These are phyloP conservation scores for Protosalanx chinensis DNA, from an alignment of 2,797 vertebrate species.

Conservation along the genomic window DNA sequence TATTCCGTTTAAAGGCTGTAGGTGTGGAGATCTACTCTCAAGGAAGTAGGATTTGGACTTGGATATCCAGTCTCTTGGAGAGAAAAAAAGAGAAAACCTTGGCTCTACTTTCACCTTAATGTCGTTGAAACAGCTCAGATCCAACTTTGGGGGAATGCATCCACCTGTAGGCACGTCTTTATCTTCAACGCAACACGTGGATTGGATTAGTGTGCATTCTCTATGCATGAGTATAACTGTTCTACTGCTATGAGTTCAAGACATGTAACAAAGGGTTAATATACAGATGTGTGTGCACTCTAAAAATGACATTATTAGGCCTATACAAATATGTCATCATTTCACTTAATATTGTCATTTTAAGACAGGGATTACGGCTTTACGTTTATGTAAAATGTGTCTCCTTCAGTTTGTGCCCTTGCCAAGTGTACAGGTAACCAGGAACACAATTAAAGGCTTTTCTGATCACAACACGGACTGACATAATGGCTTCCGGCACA, in stretches of 20 bases:
- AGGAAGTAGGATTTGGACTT: neutral
- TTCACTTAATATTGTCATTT: neutral
- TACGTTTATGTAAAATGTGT: neutral
- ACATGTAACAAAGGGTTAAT: neutral
- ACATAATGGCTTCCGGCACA: constrained; percentile 65
- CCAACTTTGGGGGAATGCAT: constrained; percentile 39
- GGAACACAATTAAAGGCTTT: constrained; percentile 21
- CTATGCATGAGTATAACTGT: constrained; percentile 21
- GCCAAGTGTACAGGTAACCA: constrained; percentile 22
- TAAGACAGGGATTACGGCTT: neutral
- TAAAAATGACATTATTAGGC: neutral
- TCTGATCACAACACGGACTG: constrained; percentile 52
- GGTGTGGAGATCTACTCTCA: neutral
- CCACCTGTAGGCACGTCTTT: constrained; percentile 31
- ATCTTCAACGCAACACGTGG: constrained; percentile 37
- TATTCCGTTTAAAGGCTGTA: neutral
- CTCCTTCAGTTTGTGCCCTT: neutral
- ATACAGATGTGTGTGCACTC: neutral
- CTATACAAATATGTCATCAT: neutral
- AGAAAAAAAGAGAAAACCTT: constrained; percentile 17
- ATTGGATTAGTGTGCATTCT: constrained; percentile 39
- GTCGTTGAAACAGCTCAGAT: constrained; percentile 38
- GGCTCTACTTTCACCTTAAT: constrained; percentile 31
- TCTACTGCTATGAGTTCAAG: constrained; percentile 9
- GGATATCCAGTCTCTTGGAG: constrained; percentile 2